Evolutionary conservation across 2,888 invertebrate species (phyloP), one percentile per base, ranked within the genome.

Genomic region (Epirrita christyi): DNA sequence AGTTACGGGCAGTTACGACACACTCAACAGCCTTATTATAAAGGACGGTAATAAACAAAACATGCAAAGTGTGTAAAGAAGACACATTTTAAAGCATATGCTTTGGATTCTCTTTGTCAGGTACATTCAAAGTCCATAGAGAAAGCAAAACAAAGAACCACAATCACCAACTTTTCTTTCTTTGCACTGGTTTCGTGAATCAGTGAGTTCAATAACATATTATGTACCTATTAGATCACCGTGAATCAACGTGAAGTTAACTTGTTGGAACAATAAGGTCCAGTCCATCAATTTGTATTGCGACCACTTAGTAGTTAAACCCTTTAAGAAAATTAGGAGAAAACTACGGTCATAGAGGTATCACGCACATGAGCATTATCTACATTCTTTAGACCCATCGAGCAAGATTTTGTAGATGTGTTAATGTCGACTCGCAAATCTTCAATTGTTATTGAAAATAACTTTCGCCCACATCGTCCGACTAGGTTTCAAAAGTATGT

Each of bases 401-500:
- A 11, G 11, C 11, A 11, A 36, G 11, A 36, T 11, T 38, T 34
- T 32, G 9, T 21, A 11, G 7, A 36, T 29, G 29, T 40, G 40
- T 40, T 40, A 48, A 40, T 29, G 9, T 29, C 13, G 38, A 38
- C 49, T 40, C 50, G 36, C 32, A 44, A 34, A 36, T 46, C n/a
- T 14, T 15, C 41, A 37, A 43, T 46, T 55, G 44, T 42, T 41
- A 61, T 48, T 58, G 42, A 59, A 55, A 58, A 63, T 44, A 50
- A 61, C 55, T 64, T 61, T 63, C 61, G 55, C 62, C 61, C 57
- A 67, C 67, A 47, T 58, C 37, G 52, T 40, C 40, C 10, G 55
- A 60, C 47, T 54, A 44, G 57, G 53, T 66, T 61, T 61, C 52
- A 54, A 51, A 65, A 63, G 57, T 61, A 28, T 66, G 68, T 61